Evolutionary conservation across 2,888 invertebrate species (phyloP), one percentile per base, ranked within the genome.

Genomic region (Aproaerema taeniolella): DNA sequence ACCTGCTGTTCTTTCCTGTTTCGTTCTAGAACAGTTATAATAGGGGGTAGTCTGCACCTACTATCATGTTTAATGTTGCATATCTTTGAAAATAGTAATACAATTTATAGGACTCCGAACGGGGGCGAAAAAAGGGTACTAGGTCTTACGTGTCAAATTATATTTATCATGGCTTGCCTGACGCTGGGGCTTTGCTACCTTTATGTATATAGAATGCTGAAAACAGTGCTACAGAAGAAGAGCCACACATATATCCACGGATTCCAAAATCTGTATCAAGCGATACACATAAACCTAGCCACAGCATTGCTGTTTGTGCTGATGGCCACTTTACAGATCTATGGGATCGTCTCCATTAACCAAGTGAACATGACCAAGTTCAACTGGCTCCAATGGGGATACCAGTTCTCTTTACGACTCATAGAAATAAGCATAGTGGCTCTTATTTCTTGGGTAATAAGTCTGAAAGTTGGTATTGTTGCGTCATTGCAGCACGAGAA

Each of bases 361-460:
- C 85, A 85, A 55, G 88, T 88, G 12, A 87, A 81, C 41, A 89
- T 89, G 78, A 88, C 89, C 1, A 91, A 92, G 55, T 91, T 92
- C 55, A 92, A 92, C 46, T 97, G 97, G 97, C 88, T 96, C 2
- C 93, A 96, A 87, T 97, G 96, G 95, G 93, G 94, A 12, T 96
- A 95, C 80, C 95, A 97, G 65, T 92, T 95, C 61, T 93, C 93
- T 0, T 89, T 96, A 37, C 89, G 97, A 15, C 87, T 96, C 4
- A 89, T 96, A 38, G 97, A 97, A 77, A 91, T 97, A 31, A 91
- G 93, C n/a, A 93, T 97, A 60, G 94, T 96, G 54, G 92, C 93
- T 2, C 87, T 95, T 39, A 88, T 96, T 53, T 93, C 94, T 0
- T 96, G 95, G 90, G 95, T 97, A 7, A 94, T 95, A 32, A 95